These are phyloP conservation scores for Vanacampus margaritifer DNA, from an alignment of 2,113 vertebrate species.

Conservation along the genomic window DNA sequence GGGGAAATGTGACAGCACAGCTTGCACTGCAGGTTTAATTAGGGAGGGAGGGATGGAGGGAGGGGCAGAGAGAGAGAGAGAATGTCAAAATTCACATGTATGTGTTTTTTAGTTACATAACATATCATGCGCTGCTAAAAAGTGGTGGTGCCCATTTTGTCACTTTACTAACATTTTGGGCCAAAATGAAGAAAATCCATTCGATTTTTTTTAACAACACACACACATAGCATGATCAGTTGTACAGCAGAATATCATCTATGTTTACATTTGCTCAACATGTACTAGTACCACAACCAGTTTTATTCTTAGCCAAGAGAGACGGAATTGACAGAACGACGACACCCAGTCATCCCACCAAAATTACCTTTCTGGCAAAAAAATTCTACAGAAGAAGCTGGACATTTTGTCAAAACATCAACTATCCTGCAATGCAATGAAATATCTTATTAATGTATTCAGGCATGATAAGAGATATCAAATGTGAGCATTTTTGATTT, in stretches of 20 bases:
- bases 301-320: background rate
- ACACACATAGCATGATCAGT: no score
- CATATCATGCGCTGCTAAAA: no score
- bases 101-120: no score
- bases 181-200: no score
- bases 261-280: background rate
- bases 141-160: no score
- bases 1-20: no score
- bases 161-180: no score
- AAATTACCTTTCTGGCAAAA: background rate
- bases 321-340: background rate
- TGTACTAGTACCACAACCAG: background rate
- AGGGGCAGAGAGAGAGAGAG: no score
- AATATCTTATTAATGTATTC: background rate
- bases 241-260: background rate
- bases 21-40: no score
- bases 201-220: no score
- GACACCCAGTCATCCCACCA: background rate
- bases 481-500: slow-evolving; percentile 9
- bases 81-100: no score
- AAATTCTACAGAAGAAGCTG: background rate
- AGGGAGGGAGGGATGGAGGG: no score
- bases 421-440: background rate
- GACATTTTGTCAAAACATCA: background rate
- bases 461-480: slow-evolving; percentile 19